Evolutionary conservation across 2,888 invertebrate genomes (phyloP).

Genomic region (Pristionchus exspectatus): DNA sequence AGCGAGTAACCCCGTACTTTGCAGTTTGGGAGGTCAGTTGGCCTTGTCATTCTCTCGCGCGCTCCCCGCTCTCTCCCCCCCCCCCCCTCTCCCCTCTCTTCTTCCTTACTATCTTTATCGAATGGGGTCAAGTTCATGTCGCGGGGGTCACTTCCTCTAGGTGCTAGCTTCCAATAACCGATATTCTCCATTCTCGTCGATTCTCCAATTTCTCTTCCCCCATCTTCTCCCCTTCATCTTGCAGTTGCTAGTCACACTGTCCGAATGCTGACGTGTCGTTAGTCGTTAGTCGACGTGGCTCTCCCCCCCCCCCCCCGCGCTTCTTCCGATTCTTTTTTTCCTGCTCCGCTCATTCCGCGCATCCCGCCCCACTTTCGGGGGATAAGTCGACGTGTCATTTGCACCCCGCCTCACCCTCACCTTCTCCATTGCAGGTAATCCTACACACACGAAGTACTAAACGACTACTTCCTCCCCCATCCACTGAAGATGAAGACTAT

Average conservation of each 20-base stretch:
- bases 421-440: not conserved
- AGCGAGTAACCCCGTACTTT: constrained; percentile 28
- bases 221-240: not conserved
- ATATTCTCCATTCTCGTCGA: not conserved
- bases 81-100: not conserved
- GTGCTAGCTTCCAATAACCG: not conserved
- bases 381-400: constrained; percentile 17
- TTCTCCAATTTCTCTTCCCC: not conserved
- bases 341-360: not conserved
- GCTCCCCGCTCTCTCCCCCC: not conserved
- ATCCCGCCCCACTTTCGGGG: not conserved
- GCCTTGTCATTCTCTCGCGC: constrained; percentile 32
- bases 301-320: not conserved
- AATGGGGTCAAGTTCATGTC: constrained; percentile 51
- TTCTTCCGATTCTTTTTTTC: not conserved
- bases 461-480: constrained; percentile 1
- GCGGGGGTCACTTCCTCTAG: constrained; percentile 35
- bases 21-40: constrained; percentile 52
- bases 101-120: not conserved
- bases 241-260: constrained; percentile 11
- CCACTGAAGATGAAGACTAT: constrained; percentile 71
- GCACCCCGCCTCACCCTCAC: not conserved
- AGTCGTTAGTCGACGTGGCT: constrained; percentile 48
- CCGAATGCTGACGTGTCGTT: constrained; percentile 53
- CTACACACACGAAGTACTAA: constrained; percentile 24